phyloP scores from a whole-genome alignment of 2,797 vertebrate species.

The Furcifer pardalis region DNA sequence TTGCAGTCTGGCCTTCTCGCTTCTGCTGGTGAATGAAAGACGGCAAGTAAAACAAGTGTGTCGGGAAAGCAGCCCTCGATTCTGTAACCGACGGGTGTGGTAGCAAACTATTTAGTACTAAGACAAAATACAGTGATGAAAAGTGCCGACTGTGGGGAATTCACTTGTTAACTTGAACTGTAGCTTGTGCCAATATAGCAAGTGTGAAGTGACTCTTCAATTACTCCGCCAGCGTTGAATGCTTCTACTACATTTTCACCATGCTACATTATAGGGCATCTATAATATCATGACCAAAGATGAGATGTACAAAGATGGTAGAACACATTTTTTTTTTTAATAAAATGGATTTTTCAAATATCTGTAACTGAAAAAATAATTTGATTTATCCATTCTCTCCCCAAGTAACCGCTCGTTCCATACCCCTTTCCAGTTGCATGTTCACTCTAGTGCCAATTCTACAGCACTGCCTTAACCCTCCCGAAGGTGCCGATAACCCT shows the following conservation, averaged over 20 bases:
- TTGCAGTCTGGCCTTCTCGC: not conserved
- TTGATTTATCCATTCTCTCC: slow-evolving; percentile 70
- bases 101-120: not conserved
- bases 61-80: not conserved
- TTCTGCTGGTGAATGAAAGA: not conserved
- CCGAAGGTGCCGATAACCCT: slow-evolving; percentile 27
- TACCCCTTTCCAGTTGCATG: slow-evolving; percentile 74
- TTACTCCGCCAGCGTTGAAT: not conserved
- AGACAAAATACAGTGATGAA: not conserved
- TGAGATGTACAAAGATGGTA: slow-evolving; percentile 37
- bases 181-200: not conserved
- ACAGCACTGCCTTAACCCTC: slow-evolving; percentile 13
- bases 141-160: not conserved
- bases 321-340: slow-evolving; percentile 69
- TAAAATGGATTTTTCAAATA: slow-evolving; percentile 74
- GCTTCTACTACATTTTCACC: slow-evolving; percentile 19
- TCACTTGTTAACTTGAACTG: not conserved
- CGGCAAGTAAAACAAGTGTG: not conserved
- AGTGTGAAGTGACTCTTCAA: not conserved
- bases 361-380: slow-evolving; percentile 77
- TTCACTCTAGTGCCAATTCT: slow-evolving; percentile 58
- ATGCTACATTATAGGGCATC: not conserved
- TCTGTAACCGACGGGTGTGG: not conserved
- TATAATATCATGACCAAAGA: slow-evolving; percentile 31
- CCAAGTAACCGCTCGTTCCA: slow-evolving; percentile 52